Evolutionary conservation across 2,797 vertebrate genomes (phyloP), one percentile per base, ranked within the genome.

Genomic region (Danio tinwini): DNA sequence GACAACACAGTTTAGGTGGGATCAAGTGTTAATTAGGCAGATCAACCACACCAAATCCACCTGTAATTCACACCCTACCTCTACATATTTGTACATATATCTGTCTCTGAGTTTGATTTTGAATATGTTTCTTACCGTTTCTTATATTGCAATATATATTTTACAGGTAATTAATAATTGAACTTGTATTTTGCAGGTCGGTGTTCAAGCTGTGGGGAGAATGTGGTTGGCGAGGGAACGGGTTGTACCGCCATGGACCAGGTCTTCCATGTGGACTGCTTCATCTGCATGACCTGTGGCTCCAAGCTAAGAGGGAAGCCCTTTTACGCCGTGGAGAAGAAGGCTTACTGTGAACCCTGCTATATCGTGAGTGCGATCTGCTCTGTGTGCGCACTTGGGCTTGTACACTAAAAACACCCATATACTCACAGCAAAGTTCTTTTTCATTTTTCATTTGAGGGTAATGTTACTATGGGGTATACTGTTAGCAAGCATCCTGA

Each of bases 191-290:
- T 55, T 79, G 5, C 91, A 99, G 98, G 98, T 17, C 96, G 96
- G 87, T 99, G 98, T 83, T 92, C 97, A 77, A 96, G 95, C 91
- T 99, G 98, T 14, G 98, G 97, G 10, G 96, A 99, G 85, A 99
- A 99, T 0, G 98, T 99, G 5, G 94, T 99, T 69, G 98, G 98
- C 2, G 98, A 99, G 89, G 98, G 98, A 42, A 98, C 96, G 0
- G 98, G 98, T 72, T 99, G 98, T 88, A 99, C 97, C 0, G 98
- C 98, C 84, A 99, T 99, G 98, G 98, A 99, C 88, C 97, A 98
- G 85, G 97, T 99, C 78, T 99, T 99, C 93, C 98, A 99, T 0
- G 98, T 99, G 81, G 87, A 97, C 78, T 99, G 98, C 80, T 99
- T 99, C 58, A 93, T 96, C 88, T 99, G 98, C 90, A 95, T 98